Percentiles rank a stretch among this genome's conserved stretches.
These are phyloP conservation scores for Chalcosyrphus nemorum DNA, from an alignment of 2,888 invertebrate genomes.

Conservation along the genomic window DNA sequence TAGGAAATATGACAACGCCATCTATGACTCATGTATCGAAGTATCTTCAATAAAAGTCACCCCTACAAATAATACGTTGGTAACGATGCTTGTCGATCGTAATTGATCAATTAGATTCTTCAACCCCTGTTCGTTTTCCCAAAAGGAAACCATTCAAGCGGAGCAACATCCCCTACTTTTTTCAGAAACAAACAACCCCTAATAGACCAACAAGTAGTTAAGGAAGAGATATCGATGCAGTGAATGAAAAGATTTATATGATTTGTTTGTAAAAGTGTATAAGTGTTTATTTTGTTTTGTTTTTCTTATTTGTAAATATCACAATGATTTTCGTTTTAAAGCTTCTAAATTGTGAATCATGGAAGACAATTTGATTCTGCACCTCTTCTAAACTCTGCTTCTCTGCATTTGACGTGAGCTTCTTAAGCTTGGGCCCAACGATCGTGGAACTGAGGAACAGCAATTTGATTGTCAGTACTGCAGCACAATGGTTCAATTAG, in stretches of 20 bases:
- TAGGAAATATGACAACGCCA: background rate
- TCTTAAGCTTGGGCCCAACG: slow-evolving; percentile 88
- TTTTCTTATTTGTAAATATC: slow-evolving; percentile 53
- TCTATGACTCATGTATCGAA: background rate
- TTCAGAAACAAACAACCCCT: no score
- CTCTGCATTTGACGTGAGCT: background rate
- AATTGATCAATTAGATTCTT: background rate
- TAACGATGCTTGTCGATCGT: background rate
- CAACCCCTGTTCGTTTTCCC: background rate
- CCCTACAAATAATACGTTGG: no score
- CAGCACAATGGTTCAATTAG: slow-evolving; percentile 79
- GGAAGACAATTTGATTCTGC: slow-evolving; percentile 50
- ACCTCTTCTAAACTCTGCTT: background rate
- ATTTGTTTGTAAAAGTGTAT: slow-evolving; percentile 9
- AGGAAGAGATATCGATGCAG: background rate
- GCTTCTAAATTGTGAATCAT: slow-evolving; percentile 36
- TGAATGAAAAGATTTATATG: background rate
- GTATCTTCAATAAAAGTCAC: no score
- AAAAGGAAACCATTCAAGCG: background rate
- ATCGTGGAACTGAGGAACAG: slow-evolving; percentile 79
- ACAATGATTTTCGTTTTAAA: slow-evolving; percentile 51
- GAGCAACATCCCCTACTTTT: background rate
- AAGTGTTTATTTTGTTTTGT: slow-evolving; percentile 10
- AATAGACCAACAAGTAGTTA: no score
- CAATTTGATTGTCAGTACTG: slow-evolving; percentile 79